phyloP scores from a whole-genome alignment of 2,113 vertebrate genomes.

The Rhynchomys soricoides region DNA sequence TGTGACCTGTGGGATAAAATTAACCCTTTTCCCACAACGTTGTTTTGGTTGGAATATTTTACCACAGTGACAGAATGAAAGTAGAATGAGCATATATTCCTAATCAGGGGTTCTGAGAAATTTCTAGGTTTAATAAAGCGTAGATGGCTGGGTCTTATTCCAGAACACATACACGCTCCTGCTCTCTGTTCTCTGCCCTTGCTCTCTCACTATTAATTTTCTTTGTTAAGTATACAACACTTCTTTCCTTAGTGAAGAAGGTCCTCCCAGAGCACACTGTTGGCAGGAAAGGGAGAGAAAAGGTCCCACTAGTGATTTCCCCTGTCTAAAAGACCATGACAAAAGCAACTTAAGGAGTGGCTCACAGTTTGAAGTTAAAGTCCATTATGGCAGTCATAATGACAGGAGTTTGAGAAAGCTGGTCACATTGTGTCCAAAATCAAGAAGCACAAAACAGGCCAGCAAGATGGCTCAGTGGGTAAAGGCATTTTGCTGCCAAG shows the following conservation, averaged over 20 bases:
- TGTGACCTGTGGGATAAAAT: background rate
- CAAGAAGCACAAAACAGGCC: background rate
- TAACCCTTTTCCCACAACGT: background rate
- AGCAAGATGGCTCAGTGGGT: background rate
- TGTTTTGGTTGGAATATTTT: background rate
- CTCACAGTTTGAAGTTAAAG: background rate
- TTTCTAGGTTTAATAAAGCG: background rate
- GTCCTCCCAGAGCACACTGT: background rate
- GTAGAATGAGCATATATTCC: background rate
- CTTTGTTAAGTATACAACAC: background rate
- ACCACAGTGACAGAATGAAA: background rate
- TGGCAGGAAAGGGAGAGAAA: rapidly evolving
- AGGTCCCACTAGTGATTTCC: background rate
- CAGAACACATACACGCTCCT: too few relatives aligned
- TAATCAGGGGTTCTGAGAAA: rapidly evolving
- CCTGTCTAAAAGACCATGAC: background rate
- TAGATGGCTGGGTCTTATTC: background rate
- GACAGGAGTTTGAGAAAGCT: background rate
- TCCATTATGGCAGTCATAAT: background rate
- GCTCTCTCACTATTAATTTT: background rate
- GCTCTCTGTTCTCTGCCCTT: background rate
- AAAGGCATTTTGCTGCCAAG: background rate
- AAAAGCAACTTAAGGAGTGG: background rate
- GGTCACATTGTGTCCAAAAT: background rate
- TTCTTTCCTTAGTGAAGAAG: background rate